These are phyloP conservation scores for Sitta europaea DNA, from an alignment of 2,113 vertebrate genomes.

Conservation along the genomic window DNA sequence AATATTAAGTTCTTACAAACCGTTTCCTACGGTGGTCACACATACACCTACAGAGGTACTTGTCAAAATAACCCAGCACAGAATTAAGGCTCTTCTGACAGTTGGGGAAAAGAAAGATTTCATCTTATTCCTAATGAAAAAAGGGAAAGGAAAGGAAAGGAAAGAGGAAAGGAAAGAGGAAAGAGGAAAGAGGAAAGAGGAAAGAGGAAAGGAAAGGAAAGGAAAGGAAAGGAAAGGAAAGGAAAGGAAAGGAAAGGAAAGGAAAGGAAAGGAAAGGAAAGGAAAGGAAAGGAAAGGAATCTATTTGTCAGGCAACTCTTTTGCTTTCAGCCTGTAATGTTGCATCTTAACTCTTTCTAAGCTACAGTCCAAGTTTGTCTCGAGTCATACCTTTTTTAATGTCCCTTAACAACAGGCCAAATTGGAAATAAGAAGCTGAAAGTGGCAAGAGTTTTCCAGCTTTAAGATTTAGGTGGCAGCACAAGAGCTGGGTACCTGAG, in stretches of 20 bases:
- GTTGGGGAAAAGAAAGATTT: background rate
- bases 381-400: background rate
- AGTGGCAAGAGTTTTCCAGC: background rate
- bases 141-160: no score
- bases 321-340: background rate
- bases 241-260: background rate
- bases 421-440: background rate
- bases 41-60: background rate
- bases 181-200: no score
- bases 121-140: background rate
- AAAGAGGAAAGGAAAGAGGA: no score
- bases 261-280: background rate
- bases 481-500: background rate
- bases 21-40: background rate
- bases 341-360: background rate
- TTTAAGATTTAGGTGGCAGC: background rate
- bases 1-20: slow-evolving; percentile 19
- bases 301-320: background rate
- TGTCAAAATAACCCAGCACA: background rate
- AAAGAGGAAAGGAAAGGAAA: no score
- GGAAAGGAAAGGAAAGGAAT: no score
- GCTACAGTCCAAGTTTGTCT: background rate
- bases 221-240: no score
- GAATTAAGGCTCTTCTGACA: background rate
- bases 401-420: background rate